Evolutionary conservation across 2,113 vertebrate genomes (phyloP), one percentile per base, ranked within the genome.

Genomic region (Grammomys surdaster): DNA sequence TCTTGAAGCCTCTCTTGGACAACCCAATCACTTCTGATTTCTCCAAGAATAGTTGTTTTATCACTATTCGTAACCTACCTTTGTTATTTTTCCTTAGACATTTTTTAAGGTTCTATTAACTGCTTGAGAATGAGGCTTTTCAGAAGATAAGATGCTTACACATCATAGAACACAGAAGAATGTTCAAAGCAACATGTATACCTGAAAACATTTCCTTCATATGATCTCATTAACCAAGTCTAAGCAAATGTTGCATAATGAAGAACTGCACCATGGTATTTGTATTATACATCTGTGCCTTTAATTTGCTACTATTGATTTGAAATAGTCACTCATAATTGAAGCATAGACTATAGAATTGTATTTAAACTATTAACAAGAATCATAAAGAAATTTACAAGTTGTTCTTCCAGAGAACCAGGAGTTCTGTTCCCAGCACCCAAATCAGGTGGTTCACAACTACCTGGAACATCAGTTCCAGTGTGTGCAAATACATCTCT

Each of bases 301-400:
- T 73, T 58, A 16, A 80, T 36, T 87, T 51, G 28, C 8, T 85
- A 36, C 70, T 13, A 33, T 94, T 90, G 72, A 88, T 65, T 88
- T 84, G 43, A 76, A 8, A 65, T 46, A 58, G 33, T 93, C 12
- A 73, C 9, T 93, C 46, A 43, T 60, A 33, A 72, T 54, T 65
- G 75, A 40, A 67, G 75, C 3, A 43, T 43, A 94, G 43, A 88
- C 33, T 85, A 72, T 70, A 90, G 7, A 22, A 77, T 43, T 17
- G 88, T 60, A 87, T 48, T 36, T 51, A 88, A 84, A 96, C 58
- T 88, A 78, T 56, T 76, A 90, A 75, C 4, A 91, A 31, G 20
- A 81, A 90, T 82, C 11, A 95, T 33, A 69, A 84, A n/a, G 80
- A 96, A 40, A 67, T 65, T 76, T 48, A 81, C 86, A 84, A 43